These are phyloP conservation scores for Dendrolimus houi DNA, from an alignment of 2,888 invertebrate genomes.

Conservation along the genomic window DNA sequence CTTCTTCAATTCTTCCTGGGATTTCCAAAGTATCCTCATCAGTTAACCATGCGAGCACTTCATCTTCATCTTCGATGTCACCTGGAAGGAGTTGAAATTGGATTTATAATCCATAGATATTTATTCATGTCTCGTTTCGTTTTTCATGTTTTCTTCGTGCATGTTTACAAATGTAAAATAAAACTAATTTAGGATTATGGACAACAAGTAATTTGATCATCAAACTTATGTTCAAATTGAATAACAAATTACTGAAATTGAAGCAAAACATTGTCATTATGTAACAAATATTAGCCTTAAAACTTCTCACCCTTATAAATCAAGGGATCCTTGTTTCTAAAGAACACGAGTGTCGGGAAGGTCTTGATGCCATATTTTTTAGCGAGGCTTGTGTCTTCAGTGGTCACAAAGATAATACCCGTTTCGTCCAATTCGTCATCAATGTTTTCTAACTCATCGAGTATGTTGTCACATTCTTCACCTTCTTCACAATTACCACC, in stretches of 20 bases:
- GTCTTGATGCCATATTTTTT: conserved; percentile 90
- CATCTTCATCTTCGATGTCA: conserved; percentile 93
- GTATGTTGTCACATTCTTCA: conserved; percentile 89
- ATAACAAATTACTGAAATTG: too few relatives aligned
- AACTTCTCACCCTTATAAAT: conserved; percentile 79
- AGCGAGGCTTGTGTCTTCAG: conserved; percentile 87
- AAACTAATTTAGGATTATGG: too few relatives aligned
- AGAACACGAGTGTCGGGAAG: conserved; percentile 92
- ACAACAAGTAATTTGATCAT: too few relatives aligned
- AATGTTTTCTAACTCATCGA: conserved; percentile 92
- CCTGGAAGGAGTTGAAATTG: conserved; percentile 54
- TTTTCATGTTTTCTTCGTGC: too few relatives aligned
- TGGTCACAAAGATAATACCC: conserved; percentile 95
- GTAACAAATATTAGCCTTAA: too few relatives aligned
- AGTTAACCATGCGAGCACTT: conserved; percentile 93
- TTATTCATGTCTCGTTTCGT: too few relatives aligned
- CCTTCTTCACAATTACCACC: conserved; percentile 92
- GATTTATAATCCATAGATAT: too few relatives aligned
- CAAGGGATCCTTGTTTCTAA: conserved; percentile 93
- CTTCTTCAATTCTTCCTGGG: conserved; percentile 95
- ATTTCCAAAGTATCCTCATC: conserved; percentile 93
- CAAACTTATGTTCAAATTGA: too few relatives aligned
- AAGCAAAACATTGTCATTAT: too few relatives aligned
- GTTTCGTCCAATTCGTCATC: conserved; percentile 95
- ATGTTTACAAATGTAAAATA: too few relatives aligned